Evolutionary conservation across 2,888 invertebrate genomes (phyloP).

Genomic region (Euplagia quadripunctaria): DNA sequence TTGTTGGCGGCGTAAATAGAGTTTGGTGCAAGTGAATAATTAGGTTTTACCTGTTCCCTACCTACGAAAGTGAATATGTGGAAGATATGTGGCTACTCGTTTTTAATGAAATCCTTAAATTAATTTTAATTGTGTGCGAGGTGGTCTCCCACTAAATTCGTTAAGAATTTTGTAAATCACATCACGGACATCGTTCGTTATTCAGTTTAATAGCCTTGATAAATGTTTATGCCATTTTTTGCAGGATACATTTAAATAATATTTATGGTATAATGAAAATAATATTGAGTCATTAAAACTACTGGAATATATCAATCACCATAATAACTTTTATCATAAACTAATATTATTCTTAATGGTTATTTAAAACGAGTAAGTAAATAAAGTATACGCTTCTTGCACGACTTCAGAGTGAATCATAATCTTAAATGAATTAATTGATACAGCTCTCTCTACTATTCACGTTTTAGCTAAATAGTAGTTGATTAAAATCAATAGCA

Average conservation of each 20-base stretch:
- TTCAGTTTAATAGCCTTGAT: neutral
- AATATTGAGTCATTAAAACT: constrained; percentile 23
- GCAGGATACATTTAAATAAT: neutral
- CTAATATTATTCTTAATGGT: constrained; percentile 15
- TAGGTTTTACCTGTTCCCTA: no score
- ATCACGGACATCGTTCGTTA: neutral
- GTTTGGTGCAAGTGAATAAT: no score
- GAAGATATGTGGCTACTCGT: no score
- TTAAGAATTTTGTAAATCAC: neutral
- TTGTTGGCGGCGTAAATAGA: no score
- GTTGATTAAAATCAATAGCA: neutral
- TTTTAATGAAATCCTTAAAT: no score
- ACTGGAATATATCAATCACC: constrained; percentile 21
- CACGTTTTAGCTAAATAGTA: constrained; percentile 18
- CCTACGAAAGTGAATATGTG: no score
- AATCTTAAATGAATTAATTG: constrained; percentile 14
- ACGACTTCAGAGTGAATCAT: constrained; percentile 20
- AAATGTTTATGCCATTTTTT: neutral
- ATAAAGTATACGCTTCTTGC: constrained; percentile 16
- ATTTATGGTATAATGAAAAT: constrained; percentile 11
- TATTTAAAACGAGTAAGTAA: constrained; percentile 16
- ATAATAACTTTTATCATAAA: constrained; percentile 21
- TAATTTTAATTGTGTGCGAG: neutral
- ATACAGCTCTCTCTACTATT: neutral
- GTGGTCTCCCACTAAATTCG: neutral